Evolutionary conservation across 2,797 vertebrate species (phyloP).

Genomic region (Acrocephalus scirpaceus): DNA sequence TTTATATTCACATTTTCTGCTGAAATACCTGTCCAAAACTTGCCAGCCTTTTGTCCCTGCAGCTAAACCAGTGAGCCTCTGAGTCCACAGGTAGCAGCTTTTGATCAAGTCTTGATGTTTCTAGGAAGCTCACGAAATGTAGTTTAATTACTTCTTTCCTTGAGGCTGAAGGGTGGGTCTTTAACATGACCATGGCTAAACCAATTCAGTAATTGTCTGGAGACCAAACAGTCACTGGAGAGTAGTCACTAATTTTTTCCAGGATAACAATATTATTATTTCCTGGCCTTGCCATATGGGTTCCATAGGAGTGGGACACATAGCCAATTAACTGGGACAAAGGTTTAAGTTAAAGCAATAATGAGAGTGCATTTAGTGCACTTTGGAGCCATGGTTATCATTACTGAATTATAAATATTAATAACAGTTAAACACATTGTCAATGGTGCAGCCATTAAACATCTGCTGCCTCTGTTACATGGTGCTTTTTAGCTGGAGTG

Average conservation of each 20-base stretch:
- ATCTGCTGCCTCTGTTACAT: slow-evolving; percentile 52
- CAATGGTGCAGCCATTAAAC: slow-evolving; percentile 61
- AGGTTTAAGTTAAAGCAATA: slow-evolving; percentile 68
- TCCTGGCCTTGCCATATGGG: slow-evolving; percentile 41
- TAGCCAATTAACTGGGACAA: slow-evolving; percentile 52
- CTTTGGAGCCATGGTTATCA: slow-evolving; percentile 60
- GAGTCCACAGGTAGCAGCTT: neutral
- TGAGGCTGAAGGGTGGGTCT: neutral
- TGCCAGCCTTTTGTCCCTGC: neutral
- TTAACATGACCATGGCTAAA: slow-evolving; percentile 10
- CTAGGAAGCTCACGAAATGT: neutral
- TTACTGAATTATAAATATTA: slow-evolving; percentile 73
- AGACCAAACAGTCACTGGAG: neutral
- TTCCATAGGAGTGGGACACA: neutral
- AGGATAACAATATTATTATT: slow-evolving; percentile 51
- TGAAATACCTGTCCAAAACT: neutral
- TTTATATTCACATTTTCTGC: neutral
- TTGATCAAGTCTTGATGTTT: neutral
- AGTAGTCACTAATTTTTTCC: slow-evolving; percentile 28
- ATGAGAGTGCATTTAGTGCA: slow-evolving; percentile 49
- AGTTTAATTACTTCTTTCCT: slow-evolving; percentile 16
- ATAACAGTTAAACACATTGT: slow-evolving; percentile 70
- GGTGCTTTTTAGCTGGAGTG: slow-evolving; percentile 26
- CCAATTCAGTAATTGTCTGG: slow-evolving; percentile 45
- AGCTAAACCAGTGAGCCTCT: neutral